A percentile compares a stretch with the other conserved stretches of the same genome.
Evolutionary conservation across 2,113 vertebrate species (phyloP).

Genomic region (Isurus oxyrinchus): DNA sequence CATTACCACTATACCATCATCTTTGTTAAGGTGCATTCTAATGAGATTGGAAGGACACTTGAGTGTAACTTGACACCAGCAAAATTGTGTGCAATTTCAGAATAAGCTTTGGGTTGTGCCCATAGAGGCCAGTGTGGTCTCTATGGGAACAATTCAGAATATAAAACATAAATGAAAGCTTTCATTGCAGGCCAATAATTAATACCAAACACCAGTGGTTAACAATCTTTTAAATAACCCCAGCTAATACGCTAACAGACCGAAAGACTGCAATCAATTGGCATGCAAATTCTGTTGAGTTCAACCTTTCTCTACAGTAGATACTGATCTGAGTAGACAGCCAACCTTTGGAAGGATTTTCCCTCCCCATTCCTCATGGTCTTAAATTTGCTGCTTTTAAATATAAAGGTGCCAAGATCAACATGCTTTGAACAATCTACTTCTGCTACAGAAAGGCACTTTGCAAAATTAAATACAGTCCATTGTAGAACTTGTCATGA

Average conservation of each 20-base stretch:
- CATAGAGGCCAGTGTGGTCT: background rate
- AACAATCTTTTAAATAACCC: background rate
- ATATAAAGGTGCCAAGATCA: background rate
- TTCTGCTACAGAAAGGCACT: background rate
- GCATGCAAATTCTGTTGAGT: background rate
- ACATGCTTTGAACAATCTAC: background rate
- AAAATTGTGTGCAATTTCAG: background rate
- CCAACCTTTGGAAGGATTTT: background rate
- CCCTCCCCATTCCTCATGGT: background rate
- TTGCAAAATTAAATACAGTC: background rate
- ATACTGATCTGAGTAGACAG: background rate
- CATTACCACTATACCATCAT: too few species aligned
- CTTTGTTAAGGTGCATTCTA: background rate
- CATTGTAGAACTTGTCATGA: background rate
- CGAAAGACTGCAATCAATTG: background rate
- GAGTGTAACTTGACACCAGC: background rate
- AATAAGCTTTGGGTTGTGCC: background rate
- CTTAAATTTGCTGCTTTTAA: background rate
- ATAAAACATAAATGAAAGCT: background rate
- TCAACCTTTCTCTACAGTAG: background rate
- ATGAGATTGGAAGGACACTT: background rate
- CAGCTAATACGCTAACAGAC: background rate
- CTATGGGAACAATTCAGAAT: background rate
- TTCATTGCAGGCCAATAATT: background rate
- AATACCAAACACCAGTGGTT: too few species aligned